Conservation (phyloP, 2,888 invertebrate species). For the Cheilosia variabilis region DNA sequence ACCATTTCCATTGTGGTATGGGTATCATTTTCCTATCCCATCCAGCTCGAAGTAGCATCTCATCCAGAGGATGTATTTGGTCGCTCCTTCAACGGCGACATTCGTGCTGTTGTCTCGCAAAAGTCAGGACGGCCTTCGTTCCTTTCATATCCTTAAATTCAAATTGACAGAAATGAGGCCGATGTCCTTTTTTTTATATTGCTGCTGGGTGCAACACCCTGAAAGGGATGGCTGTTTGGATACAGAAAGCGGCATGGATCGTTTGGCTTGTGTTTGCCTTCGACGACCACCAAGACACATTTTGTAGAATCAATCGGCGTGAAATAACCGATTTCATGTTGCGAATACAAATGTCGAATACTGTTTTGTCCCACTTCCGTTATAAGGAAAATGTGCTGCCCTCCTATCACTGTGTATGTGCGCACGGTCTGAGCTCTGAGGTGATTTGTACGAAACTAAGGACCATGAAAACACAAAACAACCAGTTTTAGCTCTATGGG, state of each 20-base stretch:
- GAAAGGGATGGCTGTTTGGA: constrained; percentile 44
- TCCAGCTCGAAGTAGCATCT: constrained; percentile 8
- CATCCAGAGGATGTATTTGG: constrained; percentile 46
- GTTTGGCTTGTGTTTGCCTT: constrained; percentile 64
- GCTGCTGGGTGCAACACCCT: constrained; percentile 13
- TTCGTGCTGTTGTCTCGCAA: constrained; percentile 21
- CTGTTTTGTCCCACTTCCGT: constrained; percentile 58
- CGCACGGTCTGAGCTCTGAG: constrained; percentile 40
- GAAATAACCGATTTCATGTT: constrained; percentile 76
- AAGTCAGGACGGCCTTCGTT: constrained; percentile 28
- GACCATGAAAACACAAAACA: constrained; percentile 63
- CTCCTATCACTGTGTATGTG: not conserved
- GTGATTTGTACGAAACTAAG: constrained; percentile 66
- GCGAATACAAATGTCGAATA: constrained; percentile 71
- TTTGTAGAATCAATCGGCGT: constrained; percentile 74
- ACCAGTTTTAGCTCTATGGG: constrained; percentile 48
- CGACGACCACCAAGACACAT: constrained; percentile 70
- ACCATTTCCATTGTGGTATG: constrained; percentile 53
- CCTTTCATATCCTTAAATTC: constrained; percentile 72
- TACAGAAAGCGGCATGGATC: constrained; percentile 43
- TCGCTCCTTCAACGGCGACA: constrained; percentile 21
- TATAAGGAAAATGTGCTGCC: constrained; percentile 41
- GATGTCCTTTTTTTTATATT: constrained; percentile 50
- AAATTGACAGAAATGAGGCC: constrained; percentile 73
- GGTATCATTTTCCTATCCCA: constrained; percentile 4